These are phyloP conservation scores for Origma solitaria DNA, from an alignment of 2,113 vertebrate species.

Conservation along the genomic window DNA sequence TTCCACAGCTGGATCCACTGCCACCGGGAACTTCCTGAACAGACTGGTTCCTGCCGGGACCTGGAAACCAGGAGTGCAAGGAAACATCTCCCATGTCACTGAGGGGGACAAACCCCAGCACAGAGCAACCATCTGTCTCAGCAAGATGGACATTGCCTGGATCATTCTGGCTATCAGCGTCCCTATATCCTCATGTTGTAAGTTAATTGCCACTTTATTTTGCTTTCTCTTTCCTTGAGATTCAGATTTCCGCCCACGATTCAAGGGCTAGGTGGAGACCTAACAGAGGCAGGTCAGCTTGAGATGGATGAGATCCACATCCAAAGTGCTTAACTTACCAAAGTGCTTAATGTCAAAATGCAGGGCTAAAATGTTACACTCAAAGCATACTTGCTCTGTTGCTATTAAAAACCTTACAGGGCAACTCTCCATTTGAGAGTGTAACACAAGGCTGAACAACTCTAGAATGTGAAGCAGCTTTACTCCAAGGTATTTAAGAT, in stretches of 20 bases:
- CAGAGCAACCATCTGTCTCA: slow-evolving; percentile 87
- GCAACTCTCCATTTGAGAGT: neutral
- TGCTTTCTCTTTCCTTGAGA: neutral
- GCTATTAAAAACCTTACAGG: neutral
- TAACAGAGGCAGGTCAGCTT: neutral
- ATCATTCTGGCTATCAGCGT: slow-evolving; percentile 94
- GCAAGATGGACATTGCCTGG: slow-evolving; percentile 95
- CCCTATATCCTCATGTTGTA: slow-evolving; percentile 93
- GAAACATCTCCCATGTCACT: slow-evolving; percentile 85
- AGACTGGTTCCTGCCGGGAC: slow-evolving; percentile 84
- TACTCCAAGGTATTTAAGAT: neutral
- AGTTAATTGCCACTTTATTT: slow-evolving; percentile 65
- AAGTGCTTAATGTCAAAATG: neutral
- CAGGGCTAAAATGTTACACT: neutral
- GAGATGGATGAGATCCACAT: neutral
- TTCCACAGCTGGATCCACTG: slow-evolving; percentile 76
- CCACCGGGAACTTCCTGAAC: slow-evolving; percentile 86
- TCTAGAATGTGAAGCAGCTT: neutral
- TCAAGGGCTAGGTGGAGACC: neutral
- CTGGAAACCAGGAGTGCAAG: slow-evolving; percentile 74
- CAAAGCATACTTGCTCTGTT: neutral
- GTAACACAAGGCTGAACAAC: neutral
- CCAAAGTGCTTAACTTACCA: neutral
- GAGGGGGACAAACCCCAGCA: slow-evolving; percentile 78
- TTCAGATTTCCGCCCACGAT: fast-evolving